phyloP scores from a whole-genome alignment of 2,888 invertebrate species.

The Sympetrum striolatum region DNA sequence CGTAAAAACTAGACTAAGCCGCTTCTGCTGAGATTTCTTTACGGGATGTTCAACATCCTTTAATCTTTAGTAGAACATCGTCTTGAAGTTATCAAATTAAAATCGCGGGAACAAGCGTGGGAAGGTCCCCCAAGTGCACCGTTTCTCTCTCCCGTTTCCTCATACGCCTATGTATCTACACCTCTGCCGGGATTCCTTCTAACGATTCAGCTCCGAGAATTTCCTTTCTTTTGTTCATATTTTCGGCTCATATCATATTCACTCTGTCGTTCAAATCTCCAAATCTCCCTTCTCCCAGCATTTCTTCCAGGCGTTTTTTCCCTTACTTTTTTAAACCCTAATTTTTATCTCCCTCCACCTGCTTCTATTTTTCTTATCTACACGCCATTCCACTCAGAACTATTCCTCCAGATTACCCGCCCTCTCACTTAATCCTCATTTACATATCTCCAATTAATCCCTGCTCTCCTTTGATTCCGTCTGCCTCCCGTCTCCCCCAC shows the following conservation, averaged over 20 bases:
- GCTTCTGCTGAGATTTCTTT: too few relatives aligned
- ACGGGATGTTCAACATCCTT: too few relatives aligned
- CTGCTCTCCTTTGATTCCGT: not conserved
- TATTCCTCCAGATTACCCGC: not conserved
- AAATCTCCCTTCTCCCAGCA: not conserved
- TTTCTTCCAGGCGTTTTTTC: not conserved
- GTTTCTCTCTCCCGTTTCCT: too few relatives aligned
- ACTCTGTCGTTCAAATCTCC: not conserved
- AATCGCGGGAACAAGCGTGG: too few relatives aligned
- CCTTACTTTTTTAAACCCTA: not conserved
- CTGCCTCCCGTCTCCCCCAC: not conserved
- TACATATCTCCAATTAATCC: not conserved
- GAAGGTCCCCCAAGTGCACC: too few relatives aligned
- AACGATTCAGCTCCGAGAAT: not conserved
- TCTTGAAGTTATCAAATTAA: too few relatives aligned
- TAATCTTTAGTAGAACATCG: too few relatives aligned
- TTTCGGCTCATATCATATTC: not conserved
- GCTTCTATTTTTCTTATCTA: not conserved
- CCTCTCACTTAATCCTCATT: not conserved
- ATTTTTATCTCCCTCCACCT: not conserved
- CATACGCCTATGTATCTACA: too few relatives aligned
- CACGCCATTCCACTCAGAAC: not conserved
- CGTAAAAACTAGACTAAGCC: too few relatives aligned
- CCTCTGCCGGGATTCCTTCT: too few relatives aligned
- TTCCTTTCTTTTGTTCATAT: not conserved